Base-by-base conservation (phyloP, 2,113 vertebrate species). In the Myotis yumanensis region DNA sequence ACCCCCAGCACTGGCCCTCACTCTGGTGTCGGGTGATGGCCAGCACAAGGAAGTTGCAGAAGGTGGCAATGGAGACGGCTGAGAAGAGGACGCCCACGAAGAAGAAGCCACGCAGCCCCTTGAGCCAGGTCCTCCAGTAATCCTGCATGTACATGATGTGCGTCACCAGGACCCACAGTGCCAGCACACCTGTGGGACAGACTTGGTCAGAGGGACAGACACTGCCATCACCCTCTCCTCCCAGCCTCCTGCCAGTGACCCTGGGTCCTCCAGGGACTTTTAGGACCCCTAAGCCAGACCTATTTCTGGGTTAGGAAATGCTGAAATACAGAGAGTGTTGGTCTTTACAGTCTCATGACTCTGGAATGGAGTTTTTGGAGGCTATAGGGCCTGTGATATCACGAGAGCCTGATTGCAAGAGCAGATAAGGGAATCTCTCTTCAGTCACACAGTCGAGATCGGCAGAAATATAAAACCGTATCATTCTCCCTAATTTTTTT, bases 91-190 rank as follows among this genome's bases (percentile, higher is more conserved):
- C 52, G 0, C 99, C 99, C 0, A 99, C 96, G 87, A 97, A 96
- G 95, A 99, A 98, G 97, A 99, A 99, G 98, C 99, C 99, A 86
- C 98, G 99, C 86, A 99, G 98, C 14, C 99, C 99, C 96, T 99
- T 99, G 54, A 99, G 97, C 99, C 99, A 99, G 48, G 99, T 99
- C 97, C 99, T 98, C 99, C 99, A 99, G 98, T 98, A 99, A 97
- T 99, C 99, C 98, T 99, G 99, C 95, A 99, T 97, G 97, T 99
- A 99, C 99, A 99, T 99, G 97, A 99, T 92, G 94, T 99, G 99
- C 2, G 99, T 99, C 98, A 99, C 98, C 89, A 99, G 98, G 68
- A 98, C 97, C 99, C 99, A 99, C n/a, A 99, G 98, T 0, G 99
- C 99, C 98, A 99, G 97, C 94, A 99, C 99, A 96, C 99, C 99